Conservation (phyloP, 2,888 invertebrate species). For the Thalpophila matura region DNA sequence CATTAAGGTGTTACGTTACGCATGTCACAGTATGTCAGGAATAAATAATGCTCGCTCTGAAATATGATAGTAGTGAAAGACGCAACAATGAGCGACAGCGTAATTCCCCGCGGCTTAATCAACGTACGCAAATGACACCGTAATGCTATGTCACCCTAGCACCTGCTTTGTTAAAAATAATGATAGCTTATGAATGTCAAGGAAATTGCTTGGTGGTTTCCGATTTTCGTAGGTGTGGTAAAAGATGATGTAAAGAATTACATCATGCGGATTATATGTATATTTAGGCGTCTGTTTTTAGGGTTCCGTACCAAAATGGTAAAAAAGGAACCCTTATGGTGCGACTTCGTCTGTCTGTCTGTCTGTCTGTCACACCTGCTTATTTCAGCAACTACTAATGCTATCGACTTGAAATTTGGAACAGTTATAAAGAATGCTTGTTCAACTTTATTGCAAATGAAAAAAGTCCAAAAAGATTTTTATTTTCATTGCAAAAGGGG, state of each 20-base stretch:
- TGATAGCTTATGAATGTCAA: constrained; percentile 25
- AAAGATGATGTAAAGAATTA: neutral
- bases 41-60: constrained; percentile 52
- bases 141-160: constrained; percentile 35
- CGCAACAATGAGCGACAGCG: constrained; percentile 54
- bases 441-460: too few species aligned
- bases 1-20: constrained; percentile 30
- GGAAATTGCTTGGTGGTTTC: neutral
- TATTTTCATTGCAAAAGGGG: too few species aligned
- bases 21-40: constrained; percentile 37
- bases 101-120: constrained; percentile 51
- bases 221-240: neutral
- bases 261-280: too few species aligned
- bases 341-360: too few species aligned
- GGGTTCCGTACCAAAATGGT: too few species aligned
- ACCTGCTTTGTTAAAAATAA: constrained; percentile 40
- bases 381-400: too few species aligned
- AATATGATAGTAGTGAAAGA: constrained; percentile 57
- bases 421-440: too few species aligned
- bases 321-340: too few species aligned
- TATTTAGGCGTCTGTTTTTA: too few species aligned
- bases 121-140: constrained; percentile 49
- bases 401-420: too few species aligned
- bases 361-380: too few species aligned
- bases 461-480: too few species aligned